Evolutionary conservation across 2,797 vertebrate genomes (phyloP).

Genomic region (Pagetopsis macropterus): DNA sequence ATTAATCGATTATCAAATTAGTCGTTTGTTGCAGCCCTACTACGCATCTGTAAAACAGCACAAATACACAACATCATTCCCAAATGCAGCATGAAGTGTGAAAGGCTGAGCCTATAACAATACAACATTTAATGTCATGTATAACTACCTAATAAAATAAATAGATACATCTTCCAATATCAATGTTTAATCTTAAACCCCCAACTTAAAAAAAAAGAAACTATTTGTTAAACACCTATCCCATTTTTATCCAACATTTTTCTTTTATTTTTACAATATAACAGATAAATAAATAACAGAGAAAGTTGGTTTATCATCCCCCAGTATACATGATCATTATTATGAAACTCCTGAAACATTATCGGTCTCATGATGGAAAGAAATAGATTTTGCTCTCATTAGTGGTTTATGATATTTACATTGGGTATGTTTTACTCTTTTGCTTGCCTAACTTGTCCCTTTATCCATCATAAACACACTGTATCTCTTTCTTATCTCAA

Average conservation of each 20-base stretch:
- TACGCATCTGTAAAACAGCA: slow-evolving; percentile 33
- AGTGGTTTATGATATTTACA: neutral
- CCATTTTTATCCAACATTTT: too few species aligned
- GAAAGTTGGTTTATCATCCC: too few species aligned
- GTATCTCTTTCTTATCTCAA: neutral
- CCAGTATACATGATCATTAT: too few species aligned
- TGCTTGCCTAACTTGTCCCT: neutral
- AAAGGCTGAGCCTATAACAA: neutral
- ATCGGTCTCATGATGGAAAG: too few species aligned
- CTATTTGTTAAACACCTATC: too few species aligned
- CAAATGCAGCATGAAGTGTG: slow-evolving; percentile 12
- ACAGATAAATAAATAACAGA: too few species aligned
- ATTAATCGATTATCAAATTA: too few species aligned
- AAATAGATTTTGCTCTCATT: too few species aligned
- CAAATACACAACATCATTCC: slow-evolving; percentile 30
- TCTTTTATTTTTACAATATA: too few species aligned
- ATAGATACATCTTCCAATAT: neutral
- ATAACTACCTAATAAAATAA: neutral
- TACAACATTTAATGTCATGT: neutral
- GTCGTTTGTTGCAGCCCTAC: neutral
- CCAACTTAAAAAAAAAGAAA: neutral
- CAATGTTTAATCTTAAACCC: neutral
- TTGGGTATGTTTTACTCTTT: neutral
- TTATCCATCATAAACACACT: neutral
- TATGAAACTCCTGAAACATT: too few species aligned